phyloP scores from a whole-genome alignment of 1,140 invertebrate genomes.

The Drosophila nigromelanica region DNA sequence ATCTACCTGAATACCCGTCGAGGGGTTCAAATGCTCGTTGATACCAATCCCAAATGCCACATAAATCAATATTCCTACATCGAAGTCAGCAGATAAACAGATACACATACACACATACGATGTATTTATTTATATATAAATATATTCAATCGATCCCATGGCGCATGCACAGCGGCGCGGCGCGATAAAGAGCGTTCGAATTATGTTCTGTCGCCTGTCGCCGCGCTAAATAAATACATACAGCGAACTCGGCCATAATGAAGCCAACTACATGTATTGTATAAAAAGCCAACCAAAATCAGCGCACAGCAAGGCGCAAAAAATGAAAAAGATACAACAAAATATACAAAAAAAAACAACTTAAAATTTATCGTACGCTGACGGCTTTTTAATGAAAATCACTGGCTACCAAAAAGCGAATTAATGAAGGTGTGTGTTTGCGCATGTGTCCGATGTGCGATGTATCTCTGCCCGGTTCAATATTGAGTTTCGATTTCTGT shows the following conservation, averaged over 20 bases:
- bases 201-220: constrained; percentile 77
- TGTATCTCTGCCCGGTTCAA: constrained; percentile 18
- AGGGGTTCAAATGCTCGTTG: not conserved
- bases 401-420: constrained; percentile 75
- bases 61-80: constrained; percentile 72
- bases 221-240: constrained; percentile 73
- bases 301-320: constrained; percentile 61
- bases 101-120: constrained; percentile 3
- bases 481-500: constrained; percentile 25
- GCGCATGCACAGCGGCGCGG: constrained; percentile 34
- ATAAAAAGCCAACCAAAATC: constrained; percentile 68
- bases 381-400: constrained; percentile 82
- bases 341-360: constrained; percentile 25
- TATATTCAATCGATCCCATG: constrained; percentile 23
- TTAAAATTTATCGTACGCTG: constrained; percentile 80
- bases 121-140: not conserved
- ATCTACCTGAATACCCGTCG: constrained; percentile 15
- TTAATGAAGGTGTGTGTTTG: constrained; percentile 71
- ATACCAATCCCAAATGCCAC: constrained; percentile 31
- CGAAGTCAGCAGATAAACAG: not conserved
- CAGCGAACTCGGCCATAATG: constrained; percentile 67
- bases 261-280: constrained; percentile 45
- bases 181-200: constrained; percentile 77
- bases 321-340: constrained; percentile 45
- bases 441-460: constrained; percentile 53